Base-by-base conservation (phyloP, 2,888 invertebrate species). In the Oxystoma pomonae region DNA sequence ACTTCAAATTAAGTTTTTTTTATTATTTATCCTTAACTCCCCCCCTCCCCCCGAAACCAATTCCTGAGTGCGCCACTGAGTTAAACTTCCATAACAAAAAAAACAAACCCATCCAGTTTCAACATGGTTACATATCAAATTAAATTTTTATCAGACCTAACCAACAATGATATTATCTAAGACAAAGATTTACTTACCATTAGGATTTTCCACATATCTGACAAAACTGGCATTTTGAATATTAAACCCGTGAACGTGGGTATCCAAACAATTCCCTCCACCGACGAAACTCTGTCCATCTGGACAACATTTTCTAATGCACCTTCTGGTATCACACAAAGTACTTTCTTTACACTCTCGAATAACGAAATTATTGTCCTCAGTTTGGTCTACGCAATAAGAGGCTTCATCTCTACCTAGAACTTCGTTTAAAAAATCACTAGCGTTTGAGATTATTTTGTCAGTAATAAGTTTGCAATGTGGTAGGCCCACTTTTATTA, bases 241-340 rank as follows among this genome's bases (percentile, higher is more conserved):
- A 62, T 74, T 67, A 57, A 76, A 16, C 7, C 76, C 76, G 58
- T 72, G 57, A 1, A 60, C 68, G 17, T 71, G 71, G 18, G 71
- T 73, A 57, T 69, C 67, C 3, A 57, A 22, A 66, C 77, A 77
- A 5, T 64, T 63, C 1, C 67, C 51, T n/a, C 72, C 74, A 51
- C 69, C 69, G 5, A 74, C 76, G 63, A 77, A 85, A 70, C 84
- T 82, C 51, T 84, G 70, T n/a, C 84, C 85, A 19, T 83, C 76
- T 1, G 83, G 83, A 70, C 85, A 85, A 69, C 85, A 85, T 72
- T 85, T 85, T 60, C 79, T 80, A 2, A 84, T 66, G 67, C 84
- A 83, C 61, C 69, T 68, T 16, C 67, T 68, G 3, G 57, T 53
- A 1, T 68, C 61, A 57, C 75, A 75, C 55, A 74, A 57, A 16